phyloP scores from a whole-genome alignment of 2,113 vertebrate genomes.

The Centropus unirufus region DNA sequence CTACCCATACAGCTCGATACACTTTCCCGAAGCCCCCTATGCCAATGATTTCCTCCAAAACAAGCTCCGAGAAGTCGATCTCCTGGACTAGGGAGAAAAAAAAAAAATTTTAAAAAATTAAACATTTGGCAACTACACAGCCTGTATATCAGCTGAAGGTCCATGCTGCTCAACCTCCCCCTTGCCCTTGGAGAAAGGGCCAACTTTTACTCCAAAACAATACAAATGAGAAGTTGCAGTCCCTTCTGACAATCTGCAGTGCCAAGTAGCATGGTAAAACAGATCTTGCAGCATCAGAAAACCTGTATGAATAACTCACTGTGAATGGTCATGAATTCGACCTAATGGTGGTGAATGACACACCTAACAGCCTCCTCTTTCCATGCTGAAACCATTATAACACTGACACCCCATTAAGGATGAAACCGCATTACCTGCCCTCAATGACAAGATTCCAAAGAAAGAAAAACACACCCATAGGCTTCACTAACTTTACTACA shows the following conservation, averaged over 20 bases:
- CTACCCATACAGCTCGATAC: slow-evolving; percentile 91
- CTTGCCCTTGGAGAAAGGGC: neutral
- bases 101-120: neutral
- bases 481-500: neutral
- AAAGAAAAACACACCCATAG: neutral
- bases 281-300: neutral
- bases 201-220: neutral
- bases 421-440: neutral
- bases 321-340: neutral
- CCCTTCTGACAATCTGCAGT: neutral
- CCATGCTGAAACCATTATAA: neutral
- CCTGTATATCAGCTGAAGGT: neutral
- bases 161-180: neutral
- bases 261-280: neutral
- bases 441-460: neutral
- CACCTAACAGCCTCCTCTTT: neutral
- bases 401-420: neutral
- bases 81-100: slow-evolving; percentile 84
- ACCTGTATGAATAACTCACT: neutral
- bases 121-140: neutral
- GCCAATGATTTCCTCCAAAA: slow-evolving; percentile 95
- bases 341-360: neutral
- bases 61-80: slow-evolving; percentile 91
- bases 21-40: slow-evolving; percentile 98
- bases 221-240: neutral